Evolutionary conservation across 2,888 invertebrate genomes (phyloP), one percentile per base, ranked within the genome.

Genomic region (Automeris io): DNA sequence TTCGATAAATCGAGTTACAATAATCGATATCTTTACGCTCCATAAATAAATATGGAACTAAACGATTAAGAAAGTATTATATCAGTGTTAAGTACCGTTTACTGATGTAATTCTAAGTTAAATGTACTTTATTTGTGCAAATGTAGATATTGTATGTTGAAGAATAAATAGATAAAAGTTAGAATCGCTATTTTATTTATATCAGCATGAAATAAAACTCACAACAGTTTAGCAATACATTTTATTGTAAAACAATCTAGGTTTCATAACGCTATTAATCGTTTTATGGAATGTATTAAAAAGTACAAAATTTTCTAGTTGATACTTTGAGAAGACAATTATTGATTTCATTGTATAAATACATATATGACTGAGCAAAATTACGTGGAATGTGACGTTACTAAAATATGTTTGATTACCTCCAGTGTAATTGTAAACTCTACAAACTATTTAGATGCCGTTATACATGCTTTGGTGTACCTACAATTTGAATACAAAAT

Each of bases 121-220:
- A 76, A 76, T 70, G 69, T 29, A 29, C 29, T 29, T 66, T 71
- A 78, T 76, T 79, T 83, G 82, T 82, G 82, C 80, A 82, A 81
- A 80, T 86, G 85, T 86, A 86, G 85, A 83, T 85, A 86, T 81
- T 78, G 80, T 83, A 86, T 83, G 86, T 86, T 86, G 83, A 83
- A 79, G 85, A 85, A 83, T 86, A 86, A 86, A 86, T 85, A 85
- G 80, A 72, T 75, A 80, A 82, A 82, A 75, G 63, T 69, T 70
- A 59, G 41, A 42, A 52, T 48, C 25, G 37, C 31, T 54, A 53
- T 55, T 56, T 31, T 11, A 51, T 45, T 44, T 50, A 26, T 33
- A 19, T 8, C 33, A 11, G 2, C 21, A 18, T 9, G 2, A 33
- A 54, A 48, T 47, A 46, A 62, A 52, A 55, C 47, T 47, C 42